A percentile compares a stretch with the other conserved stretches of the same genome.
These are phyloP conservation scores for Chalcis sispes DNA, from an alignment of 2,888 invertebrate species.

Conservation along the genomic window DNA sequence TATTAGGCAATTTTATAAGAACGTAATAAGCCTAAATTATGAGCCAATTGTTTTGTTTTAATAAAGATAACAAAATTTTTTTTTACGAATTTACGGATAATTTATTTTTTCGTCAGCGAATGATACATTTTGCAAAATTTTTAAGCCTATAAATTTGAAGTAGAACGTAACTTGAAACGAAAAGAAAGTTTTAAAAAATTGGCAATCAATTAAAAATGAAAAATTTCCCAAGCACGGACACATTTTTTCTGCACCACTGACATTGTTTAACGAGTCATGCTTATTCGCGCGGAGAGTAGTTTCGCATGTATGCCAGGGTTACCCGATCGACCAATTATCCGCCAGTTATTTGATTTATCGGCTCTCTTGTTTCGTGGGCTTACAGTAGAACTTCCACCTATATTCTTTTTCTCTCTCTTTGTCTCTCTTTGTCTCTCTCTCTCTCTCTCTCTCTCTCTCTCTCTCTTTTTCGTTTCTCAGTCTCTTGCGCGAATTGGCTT, in stretches of 20 bases:
- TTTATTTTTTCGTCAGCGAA: too few relatives aligned
- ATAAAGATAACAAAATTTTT: too few relatives aligned
- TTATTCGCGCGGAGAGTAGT: slow-evolving; percentile 59
- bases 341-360: slow-evolving; percentile 62
- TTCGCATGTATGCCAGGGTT: slow-evolving; percentile 54
- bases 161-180: not conserved
- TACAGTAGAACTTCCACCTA: not conserved
- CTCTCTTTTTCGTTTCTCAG: not conserved
- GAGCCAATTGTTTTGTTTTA: too few relatives aligned
- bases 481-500: slow-evolving; percentile 23
- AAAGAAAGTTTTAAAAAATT: slow-evolving; percentile 5
- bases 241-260: slow-evolving; percentile 20
- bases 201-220: slow-evolving; percentile 40
- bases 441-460: slow-evolving; percentile 29
- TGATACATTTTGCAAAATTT: too few relatives aligned
- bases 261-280: slow-evolving; percentile 55
- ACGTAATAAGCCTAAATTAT: too few relatives aligned
- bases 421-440: not conserved
- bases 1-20: too few relatives aligned
- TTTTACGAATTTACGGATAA: too few relatives aligned
- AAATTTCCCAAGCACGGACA: slow-evolving; percentile 17
- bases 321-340: slow-evolving; percentile 63
- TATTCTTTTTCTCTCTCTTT: slow-evolving; percentile 24
- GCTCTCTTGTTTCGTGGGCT: slow-evolving; percentile 52
- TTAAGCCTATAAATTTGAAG: too few relatives aligned